Evolutionary conservation across 2,797 vertebrate species (phyloP), one percentile per base, ranked within the genome.

Genomic region (Sebastes hubbsi): DNA sequence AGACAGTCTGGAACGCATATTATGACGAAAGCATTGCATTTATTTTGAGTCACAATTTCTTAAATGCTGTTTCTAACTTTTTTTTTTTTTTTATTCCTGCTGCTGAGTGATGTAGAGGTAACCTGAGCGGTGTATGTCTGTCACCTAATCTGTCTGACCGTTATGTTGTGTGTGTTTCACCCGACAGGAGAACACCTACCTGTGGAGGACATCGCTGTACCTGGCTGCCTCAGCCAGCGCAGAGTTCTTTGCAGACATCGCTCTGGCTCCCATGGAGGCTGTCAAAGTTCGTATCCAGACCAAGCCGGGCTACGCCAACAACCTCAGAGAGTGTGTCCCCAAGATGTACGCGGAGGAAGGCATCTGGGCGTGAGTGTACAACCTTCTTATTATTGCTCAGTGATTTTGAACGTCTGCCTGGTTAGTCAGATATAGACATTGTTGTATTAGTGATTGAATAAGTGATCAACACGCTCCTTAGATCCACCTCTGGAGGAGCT

Each of bases 211-310:
- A 16, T 99, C 98, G 0, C 89, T 99, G 0, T 99, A 99, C 91
- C 94, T 99, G 91, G 98, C 97, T 8, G 96, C 98, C 49, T 99
- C 98, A 84, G 98, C 98, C 94, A 99, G 98, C 8, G 98, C 98
- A 0, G 98, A 99, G 91, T 99, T 99, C 95, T 99, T 99, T 72
- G 98, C 98, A 2, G 98, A 99, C 93, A 98, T 99, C 66, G 98
- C 98, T 81, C 95, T 99, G 95, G 96, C 97, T 95, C 98, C 98
- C 88, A 99, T 99, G 98, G 98, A 99, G 96, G 98, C 98, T 88
- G 96, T 94, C 75, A 99, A 99, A 93, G 98, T 99, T 60, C 97
- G 98, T 68, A 98, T 99, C 92, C 98, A 99, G 94, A 99, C 98
- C n/a, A 96, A 98, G 80, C 97, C 98, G 1, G 98, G 98, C 34